Evolutionary conservation across 2,888 invertebrate species (phyloP), one percentile per base, ranked within the genome.

Genomic region (Bellardia bayeri): DNA sequence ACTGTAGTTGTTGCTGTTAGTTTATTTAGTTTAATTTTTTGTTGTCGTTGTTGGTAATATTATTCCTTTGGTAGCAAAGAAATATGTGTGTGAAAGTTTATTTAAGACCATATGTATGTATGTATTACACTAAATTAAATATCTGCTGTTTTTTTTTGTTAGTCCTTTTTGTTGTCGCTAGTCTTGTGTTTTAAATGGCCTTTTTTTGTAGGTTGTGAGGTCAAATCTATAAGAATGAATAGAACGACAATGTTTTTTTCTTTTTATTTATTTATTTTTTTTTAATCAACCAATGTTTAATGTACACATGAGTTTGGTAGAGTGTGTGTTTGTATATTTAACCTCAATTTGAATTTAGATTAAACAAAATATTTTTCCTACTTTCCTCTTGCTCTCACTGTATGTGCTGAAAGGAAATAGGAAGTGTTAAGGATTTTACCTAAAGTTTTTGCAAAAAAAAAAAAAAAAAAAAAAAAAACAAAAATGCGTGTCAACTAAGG

Each of bases 171-270:
- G 11, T 80, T 79, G 30, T 42, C 51, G 49, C 49, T 74, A 4
- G 49, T 81, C 30, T 16, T 76, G 51, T 58, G 23, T 45, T 74
- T 33, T 63, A 61, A 79, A 79, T 75, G 54, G 61, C 54, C 54
- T 80, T 75, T 54, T 85, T 80, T 87, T 87, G 81, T 84, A 84
- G 87, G 87, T 87, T 85, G 87, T 85, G 85, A 87, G 87, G 87
- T 87, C 87, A 87, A 85, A 76, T 78, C 79, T 74, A 82, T 84
- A 79, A 79, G 72, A 82, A 82, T 83, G 82, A 64, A 74, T 83
- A 75, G 71, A 83, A 61, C 51, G 69, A 54, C 68, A 42, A 33
- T 56, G 40, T 40, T 16, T 69, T 58, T 16, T 72, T 45, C 66
- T 64, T 79, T 54, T 56, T 13, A 54, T 23, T 51, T 4, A 33